A percentile compares a stretch with the other conserved stretches of the same genome.
These are phyloP conservation scores for Limnephilus auricula DNA, from an alignment of 2,888 invertebrate genomes.

Conservation along the genomic window DNA sequence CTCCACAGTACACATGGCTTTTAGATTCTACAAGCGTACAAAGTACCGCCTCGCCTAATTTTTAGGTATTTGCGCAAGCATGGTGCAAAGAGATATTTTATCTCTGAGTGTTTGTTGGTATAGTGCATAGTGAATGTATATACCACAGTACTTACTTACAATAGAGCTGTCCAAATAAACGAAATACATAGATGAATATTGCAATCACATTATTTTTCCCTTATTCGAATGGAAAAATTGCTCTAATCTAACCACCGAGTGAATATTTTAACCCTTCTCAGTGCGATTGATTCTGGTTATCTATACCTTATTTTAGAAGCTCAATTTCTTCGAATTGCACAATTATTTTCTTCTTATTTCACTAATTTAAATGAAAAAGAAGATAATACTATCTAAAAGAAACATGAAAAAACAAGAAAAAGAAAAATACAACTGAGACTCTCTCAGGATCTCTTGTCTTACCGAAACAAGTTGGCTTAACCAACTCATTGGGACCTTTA, in stretches of 20 bases:
- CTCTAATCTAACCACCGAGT: not conserved
- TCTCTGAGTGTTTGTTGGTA: not conserved
- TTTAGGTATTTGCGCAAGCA: conserved; percentile 1
- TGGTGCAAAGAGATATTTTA: not conserved
- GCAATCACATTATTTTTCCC: not conserved
- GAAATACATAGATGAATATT: too few species aligned
- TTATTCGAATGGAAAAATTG: not conserved
- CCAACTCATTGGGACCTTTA: too few species aligned
- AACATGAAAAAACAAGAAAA: too few species aligned
- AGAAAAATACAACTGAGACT: too few species aligned
- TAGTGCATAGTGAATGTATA: not conserved
- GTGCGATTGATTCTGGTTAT: not conserved
- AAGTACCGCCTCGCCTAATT: conserved; percentile 5
- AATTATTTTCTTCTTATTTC: too few species aligned
- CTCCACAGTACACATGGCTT: not conserved
- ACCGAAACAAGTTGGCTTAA: too few species aligned
- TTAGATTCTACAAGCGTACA: not conserved
- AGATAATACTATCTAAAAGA: too few species aligned
- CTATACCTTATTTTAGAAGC: not conserved
- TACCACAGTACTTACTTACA: not conserved
- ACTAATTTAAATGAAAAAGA: too few species aligned
- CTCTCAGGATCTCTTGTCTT: too few species aligned
- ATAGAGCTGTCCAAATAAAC: not conserved
- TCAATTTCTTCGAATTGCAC: not conserved
- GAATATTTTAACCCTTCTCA: not conserved